Percentiles rank a stretch among this genome's conserved stretches.
These are phyloP conservation scores for Diplazon laetatorius DNA, from an alignment of 2,888 invertebrate species.

Conservation along the genomic window DNA sequence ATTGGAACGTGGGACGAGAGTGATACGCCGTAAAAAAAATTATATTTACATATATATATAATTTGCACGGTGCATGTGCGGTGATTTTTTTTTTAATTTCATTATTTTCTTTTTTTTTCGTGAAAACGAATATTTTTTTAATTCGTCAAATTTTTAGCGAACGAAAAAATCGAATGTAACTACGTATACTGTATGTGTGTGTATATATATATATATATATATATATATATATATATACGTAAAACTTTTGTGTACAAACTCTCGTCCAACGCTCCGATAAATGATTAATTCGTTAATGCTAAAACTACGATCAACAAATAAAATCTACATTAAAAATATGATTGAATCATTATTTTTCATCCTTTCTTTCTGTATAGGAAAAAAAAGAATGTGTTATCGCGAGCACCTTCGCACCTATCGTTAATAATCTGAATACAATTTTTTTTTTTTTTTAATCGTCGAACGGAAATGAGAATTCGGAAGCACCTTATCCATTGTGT, in stretches of 20 bases:
- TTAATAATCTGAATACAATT: not conserved
- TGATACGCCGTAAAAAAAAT: too few relatives aligned
- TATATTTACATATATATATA: too few relatives aligned
- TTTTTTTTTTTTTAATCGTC: not conserved
- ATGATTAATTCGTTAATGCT: conserved; percentile 12
- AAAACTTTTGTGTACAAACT: not conserved
- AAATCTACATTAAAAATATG: not conserved
- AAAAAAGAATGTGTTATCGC: conserved; percentile 22
- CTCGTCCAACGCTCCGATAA: conserved; percentile 29
- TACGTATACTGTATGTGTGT: too few relatives aligned
- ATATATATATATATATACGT: too few relatives aligned
- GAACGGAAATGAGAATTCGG: conserved; percentile 7
- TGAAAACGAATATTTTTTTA: too few relatives aligned
- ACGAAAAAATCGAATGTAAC: not conserved
- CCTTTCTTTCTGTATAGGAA: not conserved
- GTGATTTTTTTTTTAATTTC: too few relatives aligned
- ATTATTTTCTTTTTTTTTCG: too few relatives aligned
- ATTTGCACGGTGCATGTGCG: too few relatives aligned
- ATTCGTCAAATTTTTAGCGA: too few relatives aligned
- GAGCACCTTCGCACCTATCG: conserved; percentile 50
- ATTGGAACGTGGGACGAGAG: conserved; percentile 28
- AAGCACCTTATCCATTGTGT: not conserved
- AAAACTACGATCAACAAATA: conserved; percentile 33
- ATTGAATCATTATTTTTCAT: not conserved
- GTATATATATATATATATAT: too few relatives aligned